phyloP scores from a whole-genome alignment of 2,113 vertebrate species.

The Sinocyclocheilus anshuiensis region DNA sequence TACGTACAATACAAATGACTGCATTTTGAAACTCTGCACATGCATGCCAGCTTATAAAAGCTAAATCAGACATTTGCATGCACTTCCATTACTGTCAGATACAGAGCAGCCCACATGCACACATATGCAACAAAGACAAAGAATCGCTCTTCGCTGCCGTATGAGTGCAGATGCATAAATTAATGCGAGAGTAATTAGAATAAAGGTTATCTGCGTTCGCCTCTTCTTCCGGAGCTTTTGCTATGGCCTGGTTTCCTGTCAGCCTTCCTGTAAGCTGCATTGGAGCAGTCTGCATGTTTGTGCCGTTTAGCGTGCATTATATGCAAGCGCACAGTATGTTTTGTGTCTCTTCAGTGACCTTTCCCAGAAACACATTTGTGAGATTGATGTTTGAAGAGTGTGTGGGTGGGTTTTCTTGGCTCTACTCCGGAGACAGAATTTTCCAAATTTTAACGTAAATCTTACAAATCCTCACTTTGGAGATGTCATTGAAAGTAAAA shows the following conservation, averaged over 20 bases:
- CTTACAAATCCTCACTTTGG: background rate
- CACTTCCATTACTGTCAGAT: conserved; percentile 41
- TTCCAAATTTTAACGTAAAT: background rate
- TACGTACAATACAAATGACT: conserved; percentile 22
- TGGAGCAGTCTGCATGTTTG: background rate
- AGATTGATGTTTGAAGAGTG: background rate
- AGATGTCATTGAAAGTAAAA: background rate
- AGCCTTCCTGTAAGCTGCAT: background rate
- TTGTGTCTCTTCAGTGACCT: background rate
- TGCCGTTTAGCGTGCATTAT: background rate
- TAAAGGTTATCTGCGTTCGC: background rate
- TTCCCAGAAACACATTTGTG: background rate
- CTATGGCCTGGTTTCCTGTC: conserved; percentile 20
- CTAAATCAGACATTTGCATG: conserved; percentile 29
- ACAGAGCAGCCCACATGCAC: conserved; percentile 16
- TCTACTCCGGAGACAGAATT: background rate
- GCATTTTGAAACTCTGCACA: conserved; percentile 28
- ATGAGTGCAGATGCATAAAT: conserved; percentile 47
- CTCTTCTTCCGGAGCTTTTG: conserved; percentile 1
- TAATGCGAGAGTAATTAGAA: conserved; percentile 36
- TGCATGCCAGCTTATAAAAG: conserved; percentile 33
- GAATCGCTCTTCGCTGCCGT: conserved; percentile 29
- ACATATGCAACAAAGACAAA: conserved; percentile 21
- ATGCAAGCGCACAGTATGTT: conserved; percentile 32
- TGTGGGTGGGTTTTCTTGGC: background rate